Base-by-base conservation (phyloP, 1,140 invertebrate genomes). In the Solen grandis region DNA sequence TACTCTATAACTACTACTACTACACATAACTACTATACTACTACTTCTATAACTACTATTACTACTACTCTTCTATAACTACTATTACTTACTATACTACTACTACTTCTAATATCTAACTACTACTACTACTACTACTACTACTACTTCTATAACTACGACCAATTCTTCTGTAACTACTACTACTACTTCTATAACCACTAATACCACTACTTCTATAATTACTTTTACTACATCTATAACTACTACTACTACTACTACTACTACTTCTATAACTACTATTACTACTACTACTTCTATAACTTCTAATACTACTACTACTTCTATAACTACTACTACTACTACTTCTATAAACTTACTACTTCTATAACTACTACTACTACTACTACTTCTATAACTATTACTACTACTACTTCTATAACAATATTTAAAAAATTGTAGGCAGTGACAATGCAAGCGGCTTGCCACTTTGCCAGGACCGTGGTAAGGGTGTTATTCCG, bases 351-450 rank as follows among this genome's bases (percentile, higher is more conserved):
- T 38, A 25, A 22, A 13, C 25, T 38, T 38, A 38, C 35, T 38
- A 36, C 75, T 33, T 3, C 55, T 36, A 35, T 33, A 36, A 60
- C 52, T 22, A 22, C 55, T 74, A 16, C 63, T 68, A n/a, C 60
- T 54, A 68, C 41, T 60, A 62, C 50, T 55, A 60, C 76, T 68
- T n/a, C 63, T 78, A 25, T 29, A 19, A 57, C 60, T 60, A 72
- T 25, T 38, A 22, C 33, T 66, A 10, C 63, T 66, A 25, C 33
- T 66, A 38, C 35, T 66, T 19, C 63, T 41, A 38, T n/a, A n/a
- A n/a, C n/a, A n/a, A n/a, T n/a, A n/a, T n/a, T n/a, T n/a, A n/a
- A n/a, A n/a, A n/a, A n/a, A n/a, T n/a, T n/a, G n/a, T n/a, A n/a
- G n/a, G n/a, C n/a, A n/a, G n/a, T n/a, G n/a, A n/a, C n/a, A n/a